Percentiles rank a stretch among this genome's conserved stretches.
Conservation (phyloP, 2,797 vertebrate species). For the Emydoidea blandingii region DNA sequence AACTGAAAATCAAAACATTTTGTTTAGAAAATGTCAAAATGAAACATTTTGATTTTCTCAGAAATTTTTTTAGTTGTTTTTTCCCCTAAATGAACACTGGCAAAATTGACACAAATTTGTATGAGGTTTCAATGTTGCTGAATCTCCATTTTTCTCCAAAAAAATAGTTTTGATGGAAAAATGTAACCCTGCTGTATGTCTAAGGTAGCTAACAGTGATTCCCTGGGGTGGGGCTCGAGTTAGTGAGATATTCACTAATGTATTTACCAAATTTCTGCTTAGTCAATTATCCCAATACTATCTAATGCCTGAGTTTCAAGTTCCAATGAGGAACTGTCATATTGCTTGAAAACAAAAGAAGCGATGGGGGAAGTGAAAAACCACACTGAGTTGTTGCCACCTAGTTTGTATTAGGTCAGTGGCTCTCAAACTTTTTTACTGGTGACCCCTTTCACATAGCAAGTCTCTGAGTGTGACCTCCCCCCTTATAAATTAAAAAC, state of each 20-base stretch:
- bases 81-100: background rate
- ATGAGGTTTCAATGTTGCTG: background rate
- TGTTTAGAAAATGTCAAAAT: background rate
- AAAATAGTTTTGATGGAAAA: background rate
- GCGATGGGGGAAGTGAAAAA: background rate
- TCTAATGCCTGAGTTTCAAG: background rate
- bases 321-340: background rate
- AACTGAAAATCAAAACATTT: background rate
- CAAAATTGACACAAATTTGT: background rate
- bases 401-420: constrained; percentile 24
- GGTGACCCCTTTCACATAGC: too few species aligned
- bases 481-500: too few species aligned
- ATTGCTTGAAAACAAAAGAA: constrained; percentile 14
- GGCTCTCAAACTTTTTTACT: too few species aligned
- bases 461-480: too few species aligned
- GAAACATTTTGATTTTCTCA: too few species aligned
- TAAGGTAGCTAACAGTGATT: background rate
- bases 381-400: constrained; percentile 1
- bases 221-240: background rate
- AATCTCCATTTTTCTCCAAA: background rate
- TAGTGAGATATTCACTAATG: background rate
- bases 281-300: constrained; percentile 15
- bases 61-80: too few species aligned
- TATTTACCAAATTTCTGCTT: constrained; percentile 1
- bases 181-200: background rate